Conservation (phyloP, 2,113 vertebrate species). For the Egretta garzetta region DNA sequence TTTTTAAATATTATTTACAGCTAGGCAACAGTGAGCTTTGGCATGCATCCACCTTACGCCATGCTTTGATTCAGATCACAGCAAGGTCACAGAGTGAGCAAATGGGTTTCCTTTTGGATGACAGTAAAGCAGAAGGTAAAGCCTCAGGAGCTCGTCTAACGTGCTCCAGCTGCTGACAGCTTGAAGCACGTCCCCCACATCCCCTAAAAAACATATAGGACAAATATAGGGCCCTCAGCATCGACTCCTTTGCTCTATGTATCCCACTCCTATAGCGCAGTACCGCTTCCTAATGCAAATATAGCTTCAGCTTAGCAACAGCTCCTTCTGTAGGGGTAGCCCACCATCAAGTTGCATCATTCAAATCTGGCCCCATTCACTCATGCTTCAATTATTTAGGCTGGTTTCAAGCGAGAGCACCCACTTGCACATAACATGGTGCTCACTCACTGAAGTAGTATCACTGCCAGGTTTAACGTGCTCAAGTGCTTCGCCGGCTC, state of each 20-base stretch:
- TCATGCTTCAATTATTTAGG: not conserved
- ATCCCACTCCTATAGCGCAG: not conserved
- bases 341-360: not conserved
- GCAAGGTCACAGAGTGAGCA: not conserved
- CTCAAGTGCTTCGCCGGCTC: not conserved
- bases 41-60: rapidly evolving
- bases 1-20: not conserved
- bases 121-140: not conserved
- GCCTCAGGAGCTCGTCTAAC: not conserved
- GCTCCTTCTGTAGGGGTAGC: not conserved
- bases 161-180: not conserved
- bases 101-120: not conserved
- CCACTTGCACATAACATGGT: not conserved
- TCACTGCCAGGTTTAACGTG: rapidly evolving
- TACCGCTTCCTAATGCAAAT: not conserved
- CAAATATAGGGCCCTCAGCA: not conserved
- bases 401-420: not conserved
- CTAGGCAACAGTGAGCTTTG: not conserved
- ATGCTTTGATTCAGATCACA: not conserved
- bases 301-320: not conserved
- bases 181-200: not conserved
- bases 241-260: not conserved
- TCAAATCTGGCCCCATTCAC: not conserved
- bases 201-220: not conserved
- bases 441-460: not conserved